Conservation (phyloP, 2,113 vertebrate species). For the pig (Sus scrofa) region DNA sequence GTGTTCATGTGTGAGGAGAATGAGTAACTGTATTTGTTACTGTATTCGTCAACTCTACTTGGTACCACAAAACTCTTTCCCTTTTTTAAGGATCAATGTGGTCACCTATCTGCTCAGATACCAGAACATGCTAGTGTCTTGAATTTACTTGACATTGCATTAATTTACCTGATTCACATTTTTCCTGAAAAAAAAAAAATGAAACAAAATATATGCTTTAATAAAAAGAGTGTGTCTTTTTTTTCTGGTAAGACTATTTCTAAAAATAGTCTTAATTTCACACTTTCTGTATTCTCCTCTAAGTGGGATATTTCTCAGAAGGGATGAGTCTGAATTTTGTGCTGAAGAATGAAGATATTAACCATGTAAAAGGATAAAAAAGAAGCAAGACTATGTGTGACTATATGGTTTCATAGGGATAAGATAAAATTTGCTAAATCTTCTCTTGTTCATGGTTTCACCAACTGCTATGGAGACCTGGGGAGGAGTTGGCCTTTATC, state of each 20-base stretch:
- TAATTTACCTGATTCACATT: background rate
- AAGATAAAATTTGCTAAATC: background rate
- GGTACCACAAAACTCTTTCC: rapidly evolving
- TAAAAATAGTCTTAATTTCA: background rate
- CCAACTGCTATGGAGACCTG: background rate
- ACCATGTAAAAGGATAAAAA: background rate
- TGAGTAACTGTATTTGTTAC: background rate
- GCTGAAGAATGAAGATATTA: background rate
- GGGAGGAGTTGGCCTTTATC: background rate
- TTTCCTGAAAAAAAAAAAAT: background rate
- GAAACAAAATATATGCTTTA: background rate
- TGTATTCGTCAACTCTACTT: too few relatives aligned
- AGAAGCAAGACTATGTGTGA: background rate
- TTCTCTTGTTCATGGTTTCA: background rate
- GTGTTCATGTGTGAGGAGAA: background rate
- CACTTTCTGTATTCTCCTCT: background rate
- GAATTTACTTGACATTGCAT: background rate
- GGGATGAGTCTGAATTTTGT: background rate
- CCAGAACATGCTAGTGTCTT: background rate
- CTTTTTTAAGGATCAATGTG: background rate
- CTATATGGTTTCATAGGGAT: background rate
- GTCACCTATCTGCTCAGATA: background rate
- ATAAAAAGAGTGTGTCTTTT: background rate
- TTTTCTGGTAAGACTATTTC: background rate
- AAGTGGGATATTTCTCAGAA: background rate